These are phyloP conservation scores for Abramis brama DNA, from an alignment of 2,113 vertebrate genomes.

Conservation along the genomic window DNA sequence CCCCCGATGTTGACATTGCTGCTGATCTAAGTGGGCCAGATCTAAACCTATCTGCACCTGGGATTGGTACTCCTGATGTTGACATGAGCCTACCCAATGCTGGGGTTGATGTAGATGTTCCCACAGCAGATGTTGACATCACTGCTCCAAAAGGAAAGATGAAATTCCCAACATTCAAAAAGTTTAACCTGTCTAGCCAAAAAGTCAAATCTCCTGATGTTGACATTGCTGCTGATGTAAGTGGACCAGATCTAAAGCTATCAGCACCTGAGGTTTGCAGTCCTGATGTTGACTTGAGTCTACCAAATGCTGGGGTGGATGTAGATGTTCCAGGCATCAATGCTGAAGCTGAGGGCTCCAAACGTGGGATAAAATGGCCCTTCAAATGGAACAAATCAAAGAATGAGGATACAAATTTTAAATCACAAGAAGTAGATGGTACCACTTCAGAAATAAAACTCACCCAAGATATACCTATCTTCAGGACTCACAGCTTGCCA, in stretches of 20 bases:
- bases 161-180: constrained; percentile 60
- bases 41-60: constrained; percentile 62
- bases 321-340: constrained; percentile 59
- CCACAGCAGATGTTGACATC: constrained; percentile 57
- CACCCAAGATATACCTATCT: constrained; percentile 63
- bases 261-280: constrained; percentile 59
- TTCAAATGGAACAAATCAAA: constrained; percentile 61
- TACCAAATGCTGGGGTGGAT: constrained; percentile 60
- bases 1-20: constrained; percentile 44
- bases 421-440: constrained; percentile 42
- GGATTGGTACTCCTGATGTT: constrained; percentile 49
- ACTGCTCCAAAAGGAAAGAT: constrained; percentile 57
- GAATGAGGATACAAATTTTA: background rate
- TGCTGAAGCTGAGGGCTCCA: constrained; percentile 37
- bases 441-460: constrained; percentile 26
- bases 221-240: constrained; percentile 40
- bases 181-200: constrained; percentile 28
- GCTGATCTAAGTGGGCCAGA: constrained; percentile 56
- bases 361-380: constrained; percentile 64
- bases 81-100: constrained; percentile 55
- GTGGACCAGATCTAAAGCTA: constrained; percentile 61
- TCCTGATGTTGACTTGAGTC: constrained; percentile 31
- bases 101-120: constrained; percentile 58
- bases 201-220: constrained; percentile 51
- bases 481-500: constrained; percentile 70